Percentiles rank a stretch among this genome's conserved stretches.
These are phyloP conservation scores for Climacteris rufus DNA, from an alignment of 2,113 vertebrate genomes.

Conservation along the genomic window DNA sequence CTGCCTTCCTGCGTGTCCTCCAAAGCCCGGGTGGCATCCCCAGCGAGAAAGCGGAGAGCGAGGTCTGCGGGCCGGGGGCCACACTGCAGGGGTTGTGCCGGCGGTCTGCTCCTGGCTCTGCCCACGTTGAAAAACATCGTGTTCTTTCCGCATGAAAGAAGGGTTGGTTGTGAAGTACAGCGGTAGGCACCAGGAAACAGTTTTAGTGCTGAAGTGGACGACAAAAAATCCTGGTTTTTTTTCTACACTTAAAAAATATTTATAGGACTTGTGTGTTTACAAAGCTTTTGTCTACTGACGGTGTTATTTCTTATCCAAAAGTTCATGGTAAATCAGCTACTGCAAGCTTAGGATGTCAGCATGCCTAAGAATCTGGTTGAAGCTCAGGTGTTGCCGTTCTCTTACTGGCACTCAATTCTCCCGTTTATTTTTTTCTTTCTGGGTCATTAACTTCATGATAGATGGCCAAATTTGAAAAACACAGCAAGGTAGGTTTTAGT, in stretches of 20 bases:
- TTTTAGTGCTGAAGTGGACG: not conserved
- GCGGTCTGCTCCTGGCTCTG: fast-evolving
- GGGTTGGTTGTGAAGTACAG: fast-evolving
- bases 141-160: fast-evolving
- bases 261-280: not conserved
- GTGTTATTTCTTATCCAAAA: not conserved
- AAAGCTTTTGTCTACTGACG: fast-evolving
- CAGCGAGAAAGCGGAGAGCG: no score
- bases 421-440: not conserved
- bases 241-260: not conserved
- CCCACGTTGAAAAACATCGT: fast-evolving
- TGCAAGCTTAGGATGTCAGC: not conserved
- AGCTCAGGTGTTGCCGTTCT: not conserved
- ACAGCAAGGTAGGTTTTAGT: not conserved
- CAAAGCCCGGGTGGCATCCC: not conserved
- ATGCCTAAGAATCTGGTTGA: fast-evolving
- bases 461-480: not conserved
- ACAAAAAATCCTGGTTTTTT: not conserved
- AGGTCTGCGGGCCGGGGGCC: no score
- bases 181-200: no score
- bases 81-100: no score
- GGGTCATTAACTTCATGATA: not conserved
- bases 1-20: not conserved
- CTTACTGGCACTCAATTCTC: fast-evolving
- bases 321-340: fast-evolving